Conservation (phyloP, 2,888 invertebrate species). For the Anthophora plumipes region DNA sequence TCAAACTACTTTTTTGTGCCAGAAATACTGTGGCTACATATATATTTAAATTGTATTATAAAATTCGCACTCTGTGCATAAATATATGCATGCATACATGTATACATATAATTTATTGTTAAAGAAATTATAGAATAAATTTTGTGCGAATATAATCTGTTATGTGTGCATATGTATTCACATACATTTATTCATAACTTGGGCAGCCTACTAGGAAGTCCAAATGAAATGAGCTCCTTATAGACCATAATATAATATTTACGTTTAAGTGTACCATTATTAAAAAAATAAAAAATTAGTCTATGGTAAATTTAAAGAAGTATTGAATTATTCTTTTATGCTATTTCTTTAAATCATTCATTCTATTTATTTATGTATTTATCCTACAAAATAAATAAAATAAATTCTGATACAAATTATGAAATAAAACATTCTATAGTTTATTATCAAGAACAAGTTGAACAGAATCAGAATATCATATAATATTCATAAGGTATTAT, state of each 20-base stretch:
- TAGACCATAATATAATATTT: not conserved
- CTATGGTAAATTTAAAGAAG: not conserved
- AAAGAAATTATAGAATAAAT: conserved; percentile 29
- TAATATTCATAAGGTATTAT: no score
- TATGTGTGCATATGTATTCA: conserved; percentile 9
- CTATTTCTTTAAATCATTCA: not conserved
- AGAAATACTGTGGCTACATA: not conserved
- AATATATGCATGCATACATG: conserved; percentile 31
- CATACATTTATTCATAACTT: conserved; percentile 16
- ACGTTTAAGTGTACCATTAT: not conserved
- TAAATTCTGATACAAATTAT: conserved; percentile 15
- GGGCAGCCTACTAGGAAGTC: not conserved
- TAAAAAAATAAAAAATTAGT: not conserved
- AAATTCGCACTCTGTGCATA: conserved; percentile 18
- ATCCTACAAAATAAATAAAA: not conserved
- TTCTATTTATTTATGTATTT: conserved; percentile 21
- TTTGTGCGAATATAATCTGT: conserved; percentile 37
- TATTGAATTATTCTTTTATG: not conserved
- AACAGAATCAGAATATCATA: no score
- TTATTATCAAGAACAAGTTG: not conserved
- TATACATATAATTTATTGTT: conserved; percentile 36
- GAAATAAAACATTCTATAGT: not conserved
- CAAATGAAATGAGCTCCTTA: not conserved
- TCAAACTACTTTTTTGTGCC: conserved; percentile 11
- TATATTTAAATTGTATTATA: conserved; percentile 9